Conservation (phyloP, 2,113 vertebrate species). For the Cinclus mexicanus region DNA sequence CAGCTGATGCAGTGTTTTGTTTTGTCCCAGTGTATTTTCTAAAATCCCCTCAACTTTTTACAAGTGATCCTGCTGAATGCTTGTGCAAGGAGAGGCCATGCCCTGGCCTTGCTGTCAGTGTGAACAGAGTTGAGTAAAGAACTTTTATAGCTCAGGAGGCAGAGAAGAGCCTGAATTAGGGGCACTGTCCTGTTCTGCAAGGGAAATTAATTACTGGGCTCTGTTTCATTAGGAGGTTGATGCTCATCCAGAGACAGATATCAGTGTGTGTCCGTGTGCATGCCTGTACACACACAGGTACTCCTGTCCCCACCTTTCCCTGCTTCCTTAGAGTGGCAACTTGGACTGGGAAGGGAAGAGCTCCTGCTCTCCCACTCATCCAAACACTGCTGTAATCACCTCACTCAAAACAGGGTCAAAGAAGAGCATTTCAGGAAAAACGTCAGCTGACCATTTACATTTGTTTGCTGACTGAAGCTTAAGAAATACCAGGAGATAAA, state of each 20-base stretch:
- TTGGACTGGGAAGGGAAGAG: not conserved
- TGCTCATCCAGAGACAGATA: not conserved
- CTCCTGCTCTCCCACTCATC: not conserved
- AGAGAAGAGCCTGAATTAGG: not conserved
- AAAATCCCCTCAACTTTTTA: not conserved
- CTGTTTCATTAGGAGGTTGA: not conserved
- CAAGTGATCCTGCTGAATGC: not conserved
- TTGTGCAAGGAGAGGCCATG: not conserved
- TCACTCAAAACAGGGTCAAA: not conserved
- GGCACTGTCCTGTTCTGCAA: not conserved
- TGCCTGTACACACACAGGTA: fast-evolving
- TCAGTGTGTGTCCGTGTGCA: fast-evolving
- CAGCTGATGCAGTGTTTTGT: not conserved
- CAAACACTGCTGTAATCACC: not conserved
- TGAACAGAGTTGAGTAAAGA: not conserved
- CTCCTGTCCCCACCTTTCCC: not conserved
- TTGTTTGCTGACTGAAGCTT: not conserved
- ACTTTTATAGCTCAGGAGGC: not conserved
- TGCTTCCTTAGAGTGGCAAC: fast-evolving
- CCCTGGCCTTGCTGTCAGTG: not conserved
- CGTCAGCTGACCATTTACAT: not conserved
- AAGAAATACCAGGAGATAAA: not conserved
- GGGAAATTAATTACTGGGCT: not conserved
- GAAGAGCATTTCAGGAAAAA: not conserved
- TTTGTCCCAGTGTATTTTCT: not conserved